phyloP scores from a whole-genome alignment of 2,113 vertebrate species.

The Australoheros scitulus region DNA sequence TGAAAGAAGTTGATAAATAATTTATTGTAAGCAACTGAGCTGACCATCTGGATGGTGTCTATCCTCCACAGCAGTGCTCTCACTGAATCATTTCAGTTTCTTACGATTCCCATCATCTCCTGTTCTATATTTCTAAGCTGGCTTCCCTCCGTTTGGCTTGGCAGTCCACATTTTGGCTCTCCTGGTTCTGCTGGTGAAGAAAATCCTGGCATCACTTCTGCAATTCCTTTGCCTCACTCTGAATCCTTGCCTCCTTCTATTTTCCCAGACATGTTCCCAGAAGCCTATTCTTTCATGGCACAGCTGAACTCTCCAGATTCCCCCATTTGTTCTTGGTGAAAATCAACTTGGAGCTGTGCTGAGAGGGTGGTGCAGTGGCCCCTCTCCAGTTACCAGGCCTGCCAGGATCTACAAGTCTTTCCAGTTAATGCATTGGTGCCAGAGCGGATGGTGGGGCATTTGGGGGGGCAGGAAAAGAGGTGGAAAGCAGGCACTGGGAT shows the following conservation, averaged over 20 bases:
- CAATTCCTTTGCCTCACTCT: slow-evolving; percentile 48
- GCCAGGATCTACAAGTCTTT: slow-evolving; percentile 76
- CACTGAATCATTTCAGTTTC: slow-evolving; percentile 52
- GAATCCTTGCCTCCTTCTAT: slow-evolving; percentile 30
- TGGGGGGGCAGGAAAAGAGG: slow-evolving; percentile 42
- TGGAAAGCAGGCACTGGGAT: slow-evolving; percentile 53
- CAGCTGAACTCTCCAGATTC: slow-evolving; percentile 64
- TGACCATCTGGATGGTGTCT: slow-evolving; percentile 74
- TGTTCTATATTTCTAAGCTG: slow-evolving; percentile 46
- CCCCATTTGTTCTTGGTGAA: slow-evolving; percentile 71
- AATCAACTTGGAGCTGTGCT: slow-evolving; percentile 51
- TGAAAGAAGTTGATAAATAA: slow-evolving; percentile 57
- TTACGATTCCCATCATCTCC: slow-evolving; percentile 55
- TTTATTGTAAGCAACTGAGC: slow-evolving; percentile 64
- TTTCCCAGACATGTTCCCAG: slow-evolving; percentile 69
- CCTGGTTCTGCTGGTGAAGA: slow-evolving; percentile 53
- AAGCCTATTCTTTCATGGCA: slow-evolving; percentile 65
- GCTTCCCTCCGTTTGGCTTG: slow-evolving; percentile 58
- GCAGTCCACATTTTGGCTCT: slow-evolving; percentile 47
- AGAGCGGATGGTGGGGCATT: slow-evolving; percentile 31
- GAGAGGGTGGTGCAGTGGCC: slow-evolving; percentile 68
- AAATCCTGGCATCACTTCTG: slow-evolving; percentile 47
- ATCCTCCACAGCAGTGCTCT: slow-evolving; percentile 46
- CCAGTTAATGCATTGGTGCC: slow-evolving; percentile 61
- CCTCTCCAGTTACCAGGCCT: slow-evolving; percentile 60